phyloP scores from a whole-genome alignment of 2,888 invertebrate species.

The Drosophila falleni region DNA sequence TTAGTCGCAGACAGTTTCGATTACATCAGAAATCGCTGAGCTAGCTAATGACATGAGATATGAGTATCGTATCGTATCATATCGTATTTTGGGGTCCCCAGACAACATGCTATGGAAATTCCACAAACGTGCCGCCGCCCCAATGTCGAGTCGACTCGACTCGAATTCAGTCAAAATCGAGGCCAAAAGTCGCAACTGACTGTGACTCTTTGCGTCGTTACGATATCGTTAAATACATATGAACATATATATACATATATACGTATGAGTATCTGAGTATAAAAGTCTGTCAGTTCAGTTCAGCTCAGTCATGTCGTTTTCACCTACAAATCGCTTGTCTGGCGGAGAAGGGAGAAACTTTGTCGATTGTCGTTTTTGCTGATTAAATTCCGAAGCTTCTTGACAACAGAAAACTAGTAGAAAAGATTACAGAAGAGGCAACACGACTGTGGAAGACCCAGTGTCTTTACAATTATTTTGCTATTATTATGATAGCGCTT shows the following conservation, averaged over 20 bases:
- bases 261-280: not conserved
- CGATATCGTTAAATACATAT: constrained; percentile 11
- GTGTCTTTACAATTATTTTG: too few relatives aligned
- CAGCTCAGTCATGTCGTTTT: constrained; percentile 24
- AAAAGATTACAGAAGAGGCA: not conserved
- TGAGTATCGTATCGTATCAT: constrained; percentile 30
- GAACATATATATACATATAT: not conserved
- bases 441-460: not conserved
- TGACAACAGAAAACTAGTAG: constrained; percentile 48
- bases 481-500: too few relatives aligned
- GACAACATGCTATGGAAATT: constrained; percentile 50
- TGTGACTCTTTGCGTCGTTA: constrained; percentile 10
- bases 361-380: constrained; percentile 51
- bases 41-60: constrained; percentile 59
- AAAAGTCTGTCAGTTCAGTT: constrained; percentile 5
- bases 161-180: constrained; percentile 15
- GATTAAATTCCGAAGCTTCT: constrained; percentile 57
- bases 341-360: constrained; percentile 5
- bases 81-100: constrained; percentile 48
- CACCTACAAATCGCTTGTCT: constrained; percentile 27
- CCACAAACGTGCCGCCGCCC: constrained; percentile 43
- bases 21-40: constrained; percentile 54
- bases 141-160: not conserved
- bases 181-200: constrained; percentile 15
- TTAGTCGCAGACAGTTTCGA: constrained; percentile 49